Percentiles rank a stretch among this genome's conserved stretches.
Conservation (phyloP, 2,113 vertebrate genomes). For the Eclectus roratus region DNA sequence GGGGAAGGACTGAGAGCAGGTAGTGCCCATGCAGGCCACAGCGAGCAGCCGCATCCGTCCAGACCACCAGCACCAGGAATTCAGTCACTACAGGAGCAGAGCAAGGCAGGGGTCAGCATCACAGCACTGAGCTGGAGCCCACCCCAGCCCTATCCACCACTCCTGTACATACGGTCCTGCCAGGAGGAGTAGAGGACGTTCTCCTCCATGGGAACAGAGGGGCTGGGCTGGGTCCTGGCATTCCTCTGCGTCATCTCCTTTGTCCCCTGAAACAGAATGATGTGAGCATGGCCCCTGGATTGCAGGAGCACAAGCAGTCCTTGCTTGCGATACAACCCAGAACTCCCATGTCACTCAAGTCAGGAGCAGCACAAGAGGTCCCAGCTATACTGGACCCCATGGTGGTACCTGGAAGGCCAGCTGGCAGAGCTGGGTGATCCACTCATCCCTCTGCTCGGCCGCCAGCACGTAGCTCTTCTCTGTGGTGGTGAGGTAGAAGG, state of each 20-base stretch:
- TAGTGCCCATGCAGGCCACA: constrained; percentile 82
- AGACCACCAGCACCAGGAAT: constrained; percentile 77
- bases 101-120: not conserved
- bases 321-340: rapidly evolving
- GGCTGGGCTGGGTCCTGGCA: not conserved
- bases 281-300: rapidly evolving
- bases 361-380: rapidly evolving
- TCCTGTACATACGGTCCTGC: constrained; percentile 69
- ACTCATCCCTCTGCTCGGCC: constrained; percentile 73
- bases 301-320: rapidly evolving
- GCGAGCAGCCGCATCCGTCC: constrained; percentile 75
- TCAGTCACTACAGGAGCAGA: constrained; percentile 47
- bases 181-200: constrained; percentile 85
- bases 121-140: not conserved
- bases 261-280: constrained; percentile 38
- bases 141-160: not conserved
- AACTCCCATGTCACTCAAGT: rapidly evolving
- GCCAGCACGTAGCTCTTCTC: constrained; percentile 82
- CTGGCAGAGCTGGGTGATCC: constrained; percentile 80
- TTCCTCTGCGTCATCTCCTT: not conserved
- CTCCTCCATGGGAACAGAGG: constrained; percentile 75
- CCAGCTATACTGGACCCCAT: rapidly evolving
- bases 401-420: constrained; percentile 83
- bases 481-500: constrained; percentile 83
- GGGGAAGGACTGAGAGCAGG: constrained; percentile 70